Conservation (phyloP, 53 echinoderm and acorn worm species). For the Glandiceps talaboti region DNA sequence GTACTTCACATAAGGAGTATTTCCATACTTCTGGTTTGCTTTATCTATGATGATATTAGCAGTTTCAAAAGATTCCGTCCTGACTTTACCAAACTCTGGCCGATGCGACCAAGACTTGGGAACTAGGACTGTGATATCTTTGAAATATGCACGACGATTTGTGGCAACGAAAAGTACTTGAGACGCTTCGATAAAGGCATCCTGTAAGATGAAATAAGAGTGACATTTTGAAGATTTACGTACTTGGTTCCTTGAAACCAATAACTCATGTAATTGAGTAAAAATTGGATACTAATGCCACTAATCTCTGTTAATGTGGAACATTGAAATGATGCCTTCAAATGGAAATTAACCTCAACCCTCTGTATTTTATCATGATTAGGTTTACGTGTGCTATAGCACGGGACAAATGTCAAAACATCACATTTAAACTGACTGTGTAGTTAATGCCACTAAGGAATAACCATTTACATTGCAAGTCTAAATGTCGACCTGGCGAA, state of each 20-base stretch:
- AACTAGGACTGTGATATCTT: neutral
- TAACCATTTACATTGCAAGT: too few species aligned
- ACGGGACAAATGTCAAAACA: too few species aligned
- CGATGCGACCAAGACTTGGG: neutral
- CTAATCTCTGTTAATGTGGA: too few species aligned
- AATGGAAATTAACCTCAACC: too few species aligned
- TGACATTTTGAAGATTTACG: too few species aligned
- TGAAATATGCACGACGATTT: neutral
- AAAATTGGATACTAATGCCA: neutral
- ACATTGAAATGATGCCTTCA: too few species aligned
- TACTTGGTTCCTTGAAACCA: too few species aligned
- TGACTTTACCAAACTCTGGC: neutral
- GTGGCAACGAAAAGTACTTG: neutral
- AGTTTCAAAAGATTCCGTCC: neutral
- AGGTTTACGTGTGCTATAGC: neutral
- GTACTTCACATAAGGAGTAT: neutral
- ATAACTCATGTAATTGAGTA: too few species aligned
- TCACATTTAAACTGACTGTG: too few species aligned
- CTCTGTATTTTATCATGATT: neutral
- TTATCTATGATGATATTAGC: neutral
- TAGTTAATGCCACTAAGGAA: too few species aligned
- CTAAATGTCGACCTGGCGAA: too few species aligned
- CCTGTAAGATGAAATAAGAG: too few species aligned
- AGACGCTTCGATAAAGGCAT: neutral
- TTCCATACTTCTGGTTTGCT: neutral